Base-by-base conservation (phyloP, 2,113 vertebrate genomes). In the Silurus meridionalis region DNA sequence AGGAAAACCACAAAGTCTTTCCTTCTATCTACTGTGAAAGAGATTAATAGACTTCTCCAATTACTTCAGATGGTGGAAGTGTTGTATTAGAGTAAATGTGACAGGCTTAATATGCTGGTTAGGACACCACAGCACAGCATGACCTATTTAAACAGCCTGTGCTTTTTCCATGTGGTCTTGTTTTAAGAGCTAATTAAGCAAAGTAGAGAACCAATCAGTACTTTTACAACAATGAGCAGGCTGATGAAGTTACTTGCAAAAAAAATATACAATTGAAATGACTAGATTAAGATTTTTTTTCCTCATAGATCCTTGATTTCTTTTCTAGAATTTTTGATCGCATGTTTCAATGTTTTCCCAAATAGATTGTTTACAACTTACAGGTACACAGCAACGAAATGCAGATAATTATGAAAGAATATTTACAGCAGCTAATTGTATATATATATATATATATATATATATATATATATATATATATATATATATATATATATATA, bases 51-150 rank as follows among this genome's bases (percentile, higher is more conserved):
- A 60, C 79, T 25, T 82, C 64, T 85, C 53, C 84, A 81, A 69
- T 81, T 83, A 86, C 81, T 83, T 83, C 63, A 58, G 60, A 88
- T 28, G 52, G 80, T 83, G 80, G 14, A 87, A 57, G 71, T 83
- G 72, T 83, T 78, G 86, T 74, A 87, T 87, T 84, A 86, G 85
- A 92, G 80, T 69, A 82, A 83, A 90, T 82, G 89, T 91, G 92
- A 89, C 90, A 88, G 86, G 75, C 79, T 80, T 86, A 89, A 88
- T 88, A 90, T 88, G 87, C 37, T 58, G 61, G 37, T 82, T 74
- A 67, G 84, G 53, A 75, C 53, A 79, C 53, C 13, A 23, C 66
- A 52, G 64, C 50, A 72, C 77, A 75, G 67, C 28, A 83, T 69
- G 80, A 75, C 80, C 86, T 83, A 87, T 60, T 87, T 87, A 77